Conservation (phyloP, 2,113 vertebrate genomes). For the Elephantulus edwardii region DNA sequence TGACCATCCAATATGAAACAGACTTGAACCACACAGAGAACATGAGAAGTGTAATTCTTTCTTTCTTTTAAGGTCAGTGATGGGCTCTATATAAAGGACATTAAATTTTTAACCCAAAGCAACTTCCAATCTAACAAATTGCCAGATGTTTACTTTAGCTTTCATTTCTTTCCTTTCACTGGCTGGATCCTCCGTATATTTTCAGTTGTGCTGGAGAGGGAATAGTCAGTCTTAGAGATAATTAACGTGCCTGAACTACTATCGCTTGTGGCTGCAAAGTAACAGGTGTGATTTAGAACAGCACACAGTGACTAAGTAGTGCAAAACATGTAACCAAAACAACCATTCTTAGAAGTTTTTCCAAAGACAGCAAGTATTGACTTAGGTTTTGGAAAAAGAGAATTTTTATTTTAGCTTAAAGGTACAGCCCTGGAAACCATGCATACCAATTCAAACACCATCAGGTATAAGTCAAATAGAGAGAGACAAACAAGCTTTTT, state of each 20-base stretch:
- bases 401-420: conserved; percentile 53
- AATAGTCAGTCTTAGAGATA: neutral
- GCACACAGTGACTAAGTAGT: neutral
- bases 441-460: neutral
- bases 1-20: neutral
- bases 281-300: neutral
- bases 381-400: conserved; percentile 30
- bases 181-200: neutral
- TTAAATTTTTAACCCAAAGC: neutral
- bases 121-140: neutral
- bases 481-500: conserved; percentile 30
- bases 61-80: neutral
- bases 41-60: neutral
- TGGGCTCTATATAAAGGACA: neutral
- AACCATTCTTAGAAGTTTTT: neutral
- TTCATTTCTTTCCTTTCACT: neutral
- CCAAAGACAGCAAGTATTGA: conserved; percentile 3
- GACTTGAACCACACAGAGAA: neutral
- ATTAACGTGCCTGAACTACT: neutral
- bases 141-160: neutral
- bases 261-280: neutral
- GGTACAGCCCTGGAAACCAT: neutral
- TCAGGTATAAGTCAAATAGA: conserved; percentile 12
- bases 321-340: neutral
- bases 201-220: neutral